A percentile compares a stretch with the other conserved stretches of the same genome.
Conservation (phyloP, 2,888 invertebrate genomes). For the Acleris literana region DNA sequence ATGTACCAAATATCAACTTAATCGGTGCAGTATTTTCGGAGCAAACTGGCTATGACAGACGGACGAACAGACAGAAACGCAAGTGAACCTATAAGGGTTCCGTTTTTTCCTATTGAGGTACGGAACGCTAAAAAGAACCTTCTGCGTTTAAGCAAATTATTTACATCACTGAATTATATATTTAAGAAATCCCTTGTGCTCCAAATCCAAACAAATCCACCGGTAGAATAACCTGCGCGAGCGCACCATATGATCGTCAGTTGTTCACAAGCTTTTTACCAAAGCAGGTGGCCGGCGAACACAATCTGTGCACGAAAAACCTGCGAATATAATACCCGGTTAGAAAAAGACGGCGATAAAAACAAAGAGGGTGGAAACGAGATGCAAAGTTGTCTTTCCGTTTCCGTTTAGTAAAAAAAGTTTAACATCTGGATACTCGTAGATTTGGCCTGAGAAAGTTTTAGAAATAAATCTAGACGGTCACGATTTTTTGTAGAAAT, state of each 20-base stretch:
- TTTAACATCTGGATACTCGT: slow-evolving; percentile 66
- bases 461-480: slow-evolving; percentile 32
- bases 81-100: no score
- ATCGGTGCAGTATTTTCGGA: no score
- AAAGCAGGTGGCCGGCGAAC: slow-evolving; percentile 67
- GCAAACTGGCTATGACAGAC: no score
- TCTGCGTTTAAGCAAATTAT: no score
- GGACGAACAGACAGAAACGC: no score
- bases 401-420: slow-evolving; percentile 78
- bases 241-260: slow-evolving; percentile 72
- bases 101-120: no score
- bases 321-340: slow-evolving; percentile 65
- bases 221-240: slow-evolving; percentile 35
- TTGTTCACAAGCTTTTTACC: slow-evolving; percentile 59
- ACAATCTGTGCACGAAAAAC: slow-evolving; percentile 75
- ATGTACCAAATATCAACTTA: no score
- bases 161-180: not conserved
- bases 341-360: slow-evolving; percentile 24
- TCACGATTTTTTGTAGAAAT: slow-evolving; percentile 18
- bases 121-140: no score
- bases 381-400: slow-evolving; percentile 66
- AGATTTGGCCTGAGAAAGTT: slow-evolving; percentile 52
- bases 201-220: slow-evolving; percentile 20
- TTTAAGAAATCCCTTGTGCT: not conserved
- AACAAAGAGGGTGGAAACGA: slow-evolving; percentile 42